Evolutionary conservation across 2,797 vertebrate genomes (phyloP), one percentile per base, ranked within the genome.

Genomic region (Manis javanica): DNA sequence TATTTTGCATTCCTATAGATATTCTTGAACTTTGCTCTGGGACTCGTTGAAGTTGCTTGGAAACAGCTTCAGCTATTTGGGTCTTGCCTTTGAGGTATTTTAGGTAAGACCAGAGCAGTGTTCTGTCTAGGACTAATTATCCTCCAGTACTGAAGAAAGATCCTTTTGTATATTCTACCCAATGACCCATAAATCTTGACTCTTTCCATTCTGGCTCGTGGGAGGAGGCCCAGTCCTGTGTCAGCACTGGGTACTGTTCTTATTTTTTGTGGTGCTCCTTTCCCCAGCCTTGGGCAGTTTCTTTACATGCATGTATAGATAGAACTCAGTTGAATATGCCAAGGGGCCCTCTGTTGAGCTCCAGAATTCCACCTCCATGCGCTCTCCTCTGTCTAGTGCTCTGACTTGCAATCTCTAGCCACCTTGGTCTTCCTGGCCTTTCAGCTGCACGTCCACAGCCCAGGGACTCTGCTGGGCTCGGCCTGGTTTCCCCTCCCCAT

Each of bases 61-160:
- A 93, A 93, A 95, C 1, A 71, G 66, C 31, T 92, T 90, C 6
- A 61, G 42, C 23, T 34, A n/a, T 95, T 87, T 42, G 49, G 14
- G 42, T 64, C 34, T 93, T 94, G 21, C 19, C 78, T 93, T 95
- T 82, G 42, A 78, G 64, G 71, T 77, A 81, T 69, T 87, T 90
- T 57, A 46, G 42, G 37, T 26, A 95, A 23, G 55, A 75, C 2
- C 26, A 90, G 26, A 42, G 3, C 34, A 31, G 4, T 90, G 29
- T 29, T 84, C 64, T 39, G 24, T 37, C 51, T 59, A 90, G 37
- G 59, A n/a, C 8, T 75, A 55, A 91, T 92, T 74, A 71, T 71
- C 83, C 29, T 34, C 19, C 10, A 84, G 15, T 49, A 59, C 12
- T n/a, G 23, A 96, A n/a, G 3, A 84, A 77, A 78, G n/a, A 34